Percentiles rank a stretch among this genome's conserved stretches.
Evolutionary conservation across 2,888 invertebrate species (phyloP).

Genomic region (Brenthis daphne): DNA sequence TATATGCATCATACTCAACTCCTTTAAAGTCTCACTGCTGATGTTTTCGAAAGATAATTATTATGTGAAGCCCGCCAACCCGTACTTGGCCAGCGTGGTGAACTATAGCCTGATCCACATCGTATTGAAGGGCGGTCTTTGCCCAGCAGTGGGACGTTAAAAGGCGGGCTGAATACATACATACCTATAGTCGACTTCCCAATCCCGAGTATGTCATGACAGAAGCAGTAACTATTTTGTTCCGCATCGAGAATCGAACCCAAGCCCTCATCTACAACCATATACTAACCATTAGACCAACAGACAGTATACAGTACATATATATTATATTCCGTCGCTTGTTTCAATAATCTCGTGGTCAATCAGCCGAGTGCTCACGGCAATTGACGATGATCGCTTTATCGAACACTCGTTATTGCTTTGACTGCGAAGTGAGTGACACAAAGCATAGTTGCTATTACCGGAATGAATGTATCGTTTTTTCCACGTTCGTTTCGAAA

Average conservation of each 20-base stretch:
- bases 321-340: neutral
- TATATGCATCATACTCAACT: neutral
- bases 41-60: too few species aligned
- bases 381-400: slow-evolving; percentile 46
- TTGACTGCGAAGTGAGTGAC: slow-evolving; percentile 26
- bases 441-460: slow-evolving; percentile 28
- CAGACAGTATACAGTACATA: neutral
- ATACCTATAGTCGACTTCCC: too few species aligned
- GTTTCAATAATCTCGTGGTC: slow-evolving; percentile 41
- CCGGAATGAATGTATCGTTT: neutral
- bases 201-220: too few species aligned
- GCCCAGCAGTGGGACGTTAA: too few species aligned
- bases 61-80: too few species aligned
- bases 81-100: too few species aligned
- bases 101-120: too few species aligned
- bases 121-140: too few species aligned
- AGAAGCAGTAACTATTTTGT: too few species aligned
- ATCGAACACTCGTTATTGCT: slow-evolving; percentile 39
- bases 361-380: slow-evolving; percentile 46
- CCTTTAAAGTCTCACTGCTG: neutral
- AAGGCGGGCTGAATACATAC: too few species aligned
- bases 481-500: neutral
- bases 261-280: neutral
- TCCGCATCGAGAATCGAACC: too few species aligned
- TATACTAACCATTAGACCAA: neutral